A percentile compares a stretch with the other conserved stretches of the same genome.
phyloP scores from a whole-genome alignment of 2,888 invertebrate genomes.

The Sarcophaga rosellei region DNA sequence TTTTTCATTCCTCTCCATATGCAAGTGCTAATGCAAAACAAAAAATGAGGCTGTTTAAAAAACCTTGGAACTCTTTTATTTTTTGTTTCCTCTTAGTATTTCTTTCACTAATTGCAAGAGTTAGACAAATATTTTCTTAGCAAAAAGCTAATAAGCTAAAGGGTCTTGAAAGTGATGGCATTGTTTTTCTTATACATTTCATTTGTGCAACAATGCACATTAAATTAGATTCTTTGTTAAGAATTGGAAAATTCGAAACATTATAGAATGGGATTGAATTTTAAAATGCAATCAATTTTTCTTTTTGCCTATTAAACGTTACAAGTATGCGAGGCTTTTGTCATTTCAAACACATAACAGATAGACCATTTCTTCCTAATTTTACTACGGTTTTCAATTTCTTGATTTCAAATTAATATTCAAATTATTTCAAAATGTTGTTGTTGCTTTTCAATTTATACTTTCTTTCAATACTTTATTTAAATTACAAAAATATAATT shows the following conservation, averaged over 20 bases:
- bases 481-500: not conserved
- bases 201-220: slow-evolving; percentile 1
- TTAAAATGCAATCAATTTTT: not conserved
- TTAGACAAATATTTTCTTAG: slow-evolving; percentile 44
- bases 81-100: not conserved
- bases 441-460: no score
- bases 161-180: slow-evolving; percentile 42
- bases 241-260: no score
- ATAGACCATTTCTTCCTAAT: no score
- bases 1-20: not conserved
- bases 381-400: no score
- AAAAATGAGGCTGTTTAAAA: slow-evolving; percentile 29
- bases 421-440: no score
- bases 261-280: no score
- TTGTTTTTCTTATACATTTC: slow-evolving; percentile 9
- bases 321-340: no score
- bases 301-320: not conserved
- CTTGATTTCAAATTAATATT: no score
- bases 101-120: slow-evolving; percentile 56
- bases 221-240: not conserved
- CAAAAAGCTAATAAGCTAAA: slow-evolving; percentile 39
- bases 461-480: not conserved
- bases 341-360: no score
- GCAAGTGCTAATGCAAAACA: slow-evolving; percentile 16
- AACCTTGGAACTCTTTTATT: slow-evolving; percentile 59